Evolutionary conservation across 2,113 vertebrate genomes (phyloP).

Genomic region (Scalopus aquaticus): DNA sequence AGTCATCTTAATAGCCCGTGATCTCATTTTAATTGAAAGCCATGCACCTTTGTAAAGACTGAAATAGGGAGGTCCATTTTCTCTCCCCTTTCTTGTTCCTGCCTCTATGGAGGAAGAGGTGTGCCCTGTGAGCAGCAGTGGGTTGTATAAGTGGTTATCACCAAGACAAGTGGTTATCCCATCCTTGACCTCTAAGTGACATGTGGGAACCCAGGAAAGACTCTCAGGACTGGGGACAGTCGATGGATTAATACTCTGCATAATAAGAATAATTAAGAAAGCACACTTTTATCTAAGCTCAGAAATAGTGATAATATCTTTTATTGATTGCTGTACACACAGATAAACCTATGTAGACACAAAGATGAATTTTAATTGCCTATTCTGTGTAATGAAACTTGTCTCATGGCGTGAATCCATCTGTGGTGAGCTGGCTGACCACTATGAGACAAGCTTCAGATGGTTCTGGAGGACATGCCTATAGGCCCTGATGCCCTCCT

Average conservation of each 20-base stretch:
- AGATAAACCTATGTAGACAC: background rate
- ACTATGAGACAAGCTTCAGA: no score
- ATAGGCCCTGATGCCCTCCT: no score
- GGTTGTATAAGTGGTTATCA: background rate
- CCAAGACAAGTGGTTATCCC: background rate
- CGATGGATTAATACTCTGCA: background rate
- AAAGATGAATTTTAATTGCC: constrained; percentile 23
- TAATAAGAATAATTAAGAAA: constrained; percentile 50
- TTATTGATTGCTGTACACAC: background rate
- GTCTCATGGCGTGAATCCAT: no score
- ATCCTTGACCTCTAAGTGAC: background rate
- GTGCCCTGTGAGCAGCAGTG: background rate
- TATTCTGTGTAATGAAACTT: background rate
- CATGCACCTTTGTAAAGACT: background rate
- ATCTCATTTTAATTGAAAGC: constrained; percentile 67
- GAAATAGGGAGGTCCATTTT: background rate
- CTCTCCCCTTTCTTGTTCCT: background rate
- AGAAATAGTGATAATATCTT: background rate
- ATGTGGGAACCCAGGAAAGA: background rate
- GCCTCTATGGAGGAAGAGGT: background rate
- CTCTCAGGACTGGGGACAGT: background rate
- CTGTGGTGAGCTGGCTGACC: no score
- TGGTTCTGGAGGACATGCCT: no score
- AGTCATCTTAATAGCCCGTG: constrained; percentile 57
- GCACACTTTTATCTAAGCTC: background rate